phyloP scores from a whole-genome alignment of 2,113 vertebrate genomes.

The Chitala chitala region DNA sequence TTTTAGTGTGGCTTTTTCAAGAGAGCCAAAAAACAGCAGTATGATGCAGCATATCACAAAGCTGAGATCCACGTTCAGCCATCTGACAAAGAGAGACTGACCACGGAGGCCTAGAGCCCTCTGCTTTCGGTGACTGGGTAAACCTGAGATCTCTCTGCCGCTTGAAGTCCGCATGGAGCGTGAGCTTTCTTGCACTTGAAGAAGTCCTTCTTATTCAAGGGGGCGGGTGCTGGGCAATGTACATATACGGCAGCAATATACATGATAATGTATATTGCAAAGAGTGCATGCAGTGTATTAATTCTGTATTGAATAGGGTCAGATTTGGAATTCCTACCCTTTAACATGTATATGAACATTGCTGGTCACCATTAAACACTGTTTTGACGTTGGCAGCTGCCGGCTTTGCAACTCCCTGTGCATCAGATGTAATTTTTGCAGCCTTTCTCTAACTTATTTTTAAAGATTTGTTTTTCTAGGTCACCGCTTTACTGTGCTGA shows the following conservation, averaged over 20 bases:
- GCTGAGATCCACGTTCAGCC: constrained; percentile 83
- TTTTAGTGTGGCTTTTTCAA: constrained; percentile 98
- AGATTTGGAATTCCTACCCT: background rate
- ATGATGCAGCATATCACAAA: constrained; percentile 79
- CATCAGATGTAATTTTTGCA: constrained; percentile 1
- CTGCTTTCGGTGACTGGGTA: constrained; percentile 4
- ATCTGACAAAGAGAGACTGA: constrained; percentile 96
- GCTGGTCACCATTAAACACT: constrained; percentile 3
- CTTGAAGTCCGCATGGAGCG: constrained; percentile 23
- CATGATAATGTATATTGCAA: background rate
- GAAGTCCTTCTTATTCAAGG: constrained; percentile 33
- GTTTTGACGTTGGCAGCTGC: constrained; percentile 3
- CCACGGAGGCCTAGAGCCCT: constrained; percentile 82
- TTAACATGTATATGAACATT: constrained; percentile 19
- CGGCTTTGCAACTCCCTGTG: constrained; percentile 1
- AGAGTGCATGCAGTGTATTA: background rate
- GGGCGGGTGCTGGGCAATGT: background rate
- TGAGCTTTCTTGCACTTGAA: constrained; percentile 30
- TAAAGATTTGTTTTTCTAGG: constrained; percentile 10
- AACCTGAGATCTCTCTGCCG: constrained; percentile 1
- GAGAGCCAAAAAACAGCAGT: constrained; percentile 86
- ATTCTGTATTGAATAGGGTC: background rate
- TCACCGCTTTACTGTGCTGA: constrained; percentile 10
- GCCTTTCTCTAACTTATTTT: background rate
- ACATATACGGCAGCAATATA: too few relatives aligned